Evolutionary conservation across 2,113 vertebrate genomes (phyloP).

Genomic region (Podarcis cretensis): DNA sequence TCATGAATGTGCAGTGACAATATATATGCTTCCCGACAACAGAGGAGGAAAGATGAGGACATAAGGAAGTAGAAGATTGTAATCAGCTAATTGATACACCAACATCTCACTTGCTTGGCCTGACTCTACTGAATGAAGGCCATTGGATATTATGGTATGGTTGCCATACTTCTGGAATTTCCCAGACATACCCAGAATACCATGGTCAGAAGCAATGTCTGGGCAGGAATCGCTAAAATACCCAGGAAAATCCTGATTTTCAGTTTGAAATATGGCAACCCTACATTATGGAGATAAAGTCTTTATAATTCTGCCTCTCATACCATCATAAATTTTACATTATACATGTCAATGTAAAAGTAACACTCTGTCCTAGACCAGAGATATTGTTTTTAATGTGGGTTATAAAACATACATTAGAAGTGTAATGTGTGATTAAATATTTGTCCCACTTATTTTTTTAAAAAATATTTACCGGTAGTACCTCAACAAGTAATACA

Average conservation of each 20-base stretch:
- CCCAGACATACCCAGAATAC: too few relatives aligned
- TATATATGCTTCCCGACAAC: background rate
- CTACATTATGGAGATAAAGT: conserved; percentile 3
- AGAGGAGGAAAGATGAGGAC: background rate
- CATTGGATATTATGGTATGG: conserved; percentile 11
- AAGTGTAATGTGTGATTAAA: conserved; percentile 39
- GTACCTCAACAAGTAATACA: too few relatives aligned
- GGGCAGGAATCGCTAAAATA: too few relatives aligned
- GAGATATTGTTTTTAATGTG: conserved; percentile 41
- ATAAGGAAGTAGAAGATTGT: background rate
- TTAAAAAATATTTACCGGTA: too few relatives aligned
- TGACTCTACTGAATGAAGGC: conserved; percentile 5
- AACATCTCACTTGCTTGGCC: background rate
- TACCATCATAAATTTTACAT: conserved; percentile 41
- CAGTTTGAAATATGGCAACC: too few relatives aligned
- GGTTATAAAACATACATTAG: conserved; percentile 37
- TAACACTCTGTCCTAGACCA: background rate
- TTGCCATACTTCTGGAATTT: too few relatives aligned
- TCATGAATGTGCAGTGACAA: background rate
- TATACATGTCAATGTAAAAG: background rate
- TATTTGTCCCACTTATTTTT: background rate
- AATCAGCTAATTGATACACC: background rate
- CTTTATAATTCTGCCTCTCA: conserved; percentile 26
- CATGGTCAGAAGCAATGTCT: too few relatives aligned
- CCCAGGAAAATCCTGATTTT: too few relatives aligned